Evolutionary conservation across 2,797 vertebrate genomes (phyloP).

Genomic region (Carapus acus): DNA sequence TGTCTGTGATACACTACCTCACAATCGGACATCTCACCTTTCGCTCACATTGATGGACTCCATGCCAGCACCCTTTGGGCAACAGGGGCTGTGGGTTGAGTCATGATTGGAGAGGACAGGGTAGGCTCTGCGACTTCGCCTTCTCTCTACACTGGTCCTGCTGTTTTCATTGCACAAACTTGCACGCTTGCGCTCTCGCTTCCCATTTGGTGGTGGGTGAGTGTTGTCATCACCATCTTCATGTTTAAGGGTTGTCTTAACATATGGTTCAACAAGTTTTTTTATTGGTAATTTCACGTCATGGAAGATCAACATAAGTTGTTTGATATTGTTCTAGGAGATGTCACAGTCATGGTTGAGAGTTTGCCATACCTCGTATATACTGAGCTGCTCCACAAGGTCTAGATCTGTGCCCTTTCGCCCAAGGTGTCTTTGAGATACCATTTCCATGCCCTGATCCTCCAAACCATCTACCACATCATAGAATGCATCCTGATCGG

Average conservation of each 20-base stretch:
- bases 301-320: too few species aligned
- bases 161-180: constrained; percentile 74
- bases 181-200: constrained; percentile 76
- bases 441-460: constrained; percentile 85
- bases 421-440: constrained; percentile 84
- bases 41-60: constrained; percentile 73
- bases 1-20: background rate
- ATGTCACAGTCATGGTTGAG: background rate
- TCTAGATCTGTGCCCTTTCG: constrained; percentile 90
- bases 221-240: constrained; percentile 83
- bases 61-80: constrained; percentile 60
- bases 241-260: constrained; percentile 77
- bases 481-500: constrained; percentile 95
- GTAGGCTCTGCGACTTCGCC: constrained; percentile 86
- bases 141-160: constrained; percentile 77
- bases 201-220: constrained; percentile 70
- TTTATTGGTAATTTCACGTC: too few species aligned
- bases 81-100: constrained; percentile 72
- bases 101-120: constrained; percentile 74
- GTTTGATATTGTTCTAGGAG: too few species aligned
- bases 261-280: background rate
- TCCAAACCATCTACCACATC: constrained; percentile 91
- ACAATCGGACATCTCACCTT: constrained; percentile 72
- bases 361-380: constrained; percentile 83
- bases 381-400: constrained; percentile 90